Percentiles rank a stretch among this genome's conserved stretches.
phyloP scores from a whole-genome alignment of 2,888 invertebrate genomes.

The Rhingia campestris region DNA sequence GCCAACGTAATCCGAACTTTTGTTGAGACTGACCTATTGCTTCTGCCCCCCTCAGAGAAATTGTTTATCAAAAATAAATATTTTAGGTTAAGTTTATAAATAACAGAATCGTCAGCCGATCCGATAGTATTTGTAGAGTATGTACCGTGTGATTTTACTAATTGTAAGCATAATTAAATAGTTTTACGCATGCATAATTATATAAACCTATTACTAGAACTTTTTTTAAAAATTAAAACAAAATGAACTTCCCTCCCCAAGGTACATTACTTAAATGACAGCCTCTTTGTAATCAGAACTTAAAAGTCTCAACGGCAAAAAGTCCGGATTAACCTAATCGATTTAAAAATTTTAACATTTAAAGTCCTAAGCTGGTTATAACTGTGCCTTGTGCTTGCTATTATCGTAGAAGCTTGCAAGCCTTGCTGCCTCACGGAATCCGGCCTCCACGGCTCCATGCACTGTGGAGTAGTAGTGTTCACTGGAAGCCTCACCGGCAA shows the following conservation, averaged over 20 bases:
- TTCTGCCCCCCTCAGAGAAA: neutral
- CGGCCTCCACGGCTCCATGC: conserved; percentile 89
- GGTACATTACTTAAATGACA: conserved; percentile 40
- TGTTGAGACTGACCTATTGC: conserved; percentile 4
- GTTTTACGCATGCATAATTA: neutral
- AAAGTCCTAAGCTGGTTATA: conserved; percentile 78
- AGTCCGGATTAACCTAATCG: conserved; percentile 11
- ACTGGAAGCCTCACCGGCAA: conserved; percentile 89
- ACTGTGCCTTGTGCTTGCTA: conserved; percentile 76
- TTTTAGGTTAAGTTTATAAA: conserved; percentile 14
- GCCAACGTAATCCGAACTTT: conserved; percentile 16
- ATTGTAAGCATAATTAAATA: neutral
- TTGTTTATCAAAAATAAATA: conserved; percentile 24
- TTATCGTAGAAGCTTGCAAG: conserved; percentile 81
- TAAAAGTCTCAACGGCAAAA: neutral
- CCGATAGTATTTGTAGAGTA: conserved; percentile 3
- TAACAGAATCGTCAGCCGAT: conserved; percentile 1
- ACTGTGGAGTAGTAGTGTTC: conserved; percentile 87
- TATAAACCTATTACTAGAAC: neutral
- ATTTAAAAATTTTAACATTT: conserved; percentile 62
- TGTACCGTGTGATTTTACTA: neutral
- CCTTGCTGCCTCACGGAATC: conserved; percentile 88
- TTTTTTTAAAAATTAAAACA: neutral
- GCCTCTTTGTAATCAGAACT: conserved; percentile 10
- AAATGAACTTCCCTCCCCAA: conserved; percentile 5